These are phyloP conservation scores for Dicaeum eximium DNA, from an alignment of 2,113 vertebrate species.

Conservation along the genomic window DNA sequence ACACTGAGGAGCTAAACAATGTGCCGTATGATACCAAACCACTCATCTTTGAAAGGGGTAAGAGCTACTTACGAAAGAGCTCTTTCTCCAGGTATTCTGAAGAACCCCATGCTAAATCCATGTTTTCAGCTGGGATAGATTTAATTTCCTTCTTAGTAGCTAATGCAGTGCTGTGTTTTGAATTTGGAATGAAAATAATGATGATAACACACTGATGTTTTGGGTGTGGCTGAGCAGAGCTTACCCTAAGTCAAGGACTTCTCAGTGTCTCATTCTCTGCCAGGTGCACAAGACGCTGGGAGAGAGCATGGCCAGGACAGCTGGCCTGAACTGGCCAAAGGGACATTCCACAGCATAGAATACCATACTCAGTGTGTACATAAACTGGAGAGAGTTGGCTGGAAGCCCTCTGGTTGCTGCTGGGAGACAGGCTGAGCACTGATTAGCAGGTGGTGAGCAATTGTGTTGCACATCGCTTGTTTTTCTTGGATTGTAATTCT, in stretches of 20 bases:
- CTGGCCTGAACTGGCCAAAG: neutral
- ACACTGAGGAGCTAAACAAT: neutral
- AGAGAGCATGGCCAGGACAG: neutral
- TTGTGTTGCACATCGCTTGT: accelerated
- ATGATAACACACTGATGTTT: neutral
- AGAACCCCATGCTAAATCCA: neutral
- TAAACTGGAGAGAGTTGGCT: neutral
- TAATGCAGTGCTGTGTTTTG: neutral
- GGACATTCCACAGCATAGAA: neutral
- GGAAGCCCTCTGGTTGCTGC: neutral
- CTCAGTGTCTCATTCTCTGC: neutral
- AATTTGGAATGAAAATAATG: neutral
- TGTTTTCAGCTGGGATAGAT: neutral
- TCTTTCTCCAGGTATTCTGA: neutral
- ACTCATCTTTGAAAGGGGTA: neutral
- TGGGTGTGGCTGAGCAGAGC: neutral
- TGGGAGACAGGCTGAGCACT: neutral
- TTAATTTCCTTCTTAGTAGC: neutral
- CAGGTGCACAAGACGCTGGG: neutral
- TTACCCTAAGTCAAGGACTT: neutral
- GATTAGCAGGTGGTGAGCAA: neutral
- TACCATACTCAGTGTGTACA: neutral
- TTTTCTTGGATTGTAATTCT: neutral
- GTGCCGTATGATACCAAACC: neutral
- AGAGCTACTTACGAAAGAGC: neutral